Conservation (phyloP, 2,888 invertebrate genomes). For the Drosophila cognata region DNA sequence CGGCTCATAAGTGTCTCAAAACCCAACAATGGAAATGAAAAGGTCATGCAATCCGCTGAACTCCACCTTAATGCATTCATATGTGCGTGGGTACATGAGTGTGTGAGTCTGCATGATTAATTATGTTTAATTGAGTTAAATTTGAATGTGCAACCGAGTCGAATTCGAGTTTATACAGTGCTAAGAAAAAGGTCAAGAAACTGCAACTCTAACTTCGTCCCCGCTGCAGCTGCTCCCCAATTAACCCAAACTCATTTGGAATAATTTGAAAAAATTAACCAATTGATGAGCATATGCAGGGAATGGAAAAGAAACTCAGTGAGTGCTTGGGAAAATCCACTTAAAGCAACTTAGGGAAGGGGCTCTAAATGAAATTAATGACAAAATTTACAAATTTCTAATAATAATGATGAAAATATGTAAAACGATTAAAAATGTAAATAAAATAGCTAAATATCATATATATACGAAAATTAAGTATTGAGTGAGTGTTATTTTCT, state of each 20-base stretch:
- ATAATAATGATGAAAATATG: conserved; percentile 7
- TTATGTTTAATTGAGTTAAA: conserved; percentile 68
- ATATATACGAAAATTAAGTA: not conserved
- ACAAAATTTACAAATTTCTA: not conserved
- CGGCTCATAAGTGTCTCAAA: conserved; percentile 12
- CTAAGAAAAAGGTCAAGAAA: conserved; percentile 72
- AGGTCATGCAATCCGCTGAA: conserved; percentile 40
- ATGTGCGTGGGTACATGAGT: conserved; percentile 19
- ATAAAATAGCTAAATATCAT: conserved; percentile 7
- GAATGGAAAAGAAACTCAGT: conserved; percentile 18
- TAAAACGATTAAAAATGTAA: not conserved
- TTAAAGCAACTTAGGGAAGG: conserved; percentile 27
- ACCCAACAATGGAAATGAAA: conserved; percentile 29
- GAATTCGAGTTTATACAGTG: conserved; percentile 60
- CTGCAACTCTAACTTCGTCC: conserved; percentile 39
- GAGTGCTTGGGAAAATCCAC: conserved; percentile 50
- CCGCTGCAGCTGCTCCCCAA: conserved; percentile 36
- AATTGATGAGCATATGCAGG: conserved; percentile 60
- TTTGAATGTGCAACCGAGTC: conserved; percentile 48
- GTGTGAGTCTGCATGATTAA: conserved; percentile 59
- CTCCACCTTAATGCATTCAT: conserved; percentile 1
- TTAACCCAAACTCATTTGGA: conserved; percentile 75
- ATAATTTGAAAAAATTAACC: conserved; percentile 74
- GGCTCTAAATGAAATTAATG: conserved; percentile 14
- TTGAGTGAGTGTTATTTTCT: not conserved